phyloP scores from a whole-genome alignment of 2,113 vertebrate species.

The Sprattus sprattus region DNA sequence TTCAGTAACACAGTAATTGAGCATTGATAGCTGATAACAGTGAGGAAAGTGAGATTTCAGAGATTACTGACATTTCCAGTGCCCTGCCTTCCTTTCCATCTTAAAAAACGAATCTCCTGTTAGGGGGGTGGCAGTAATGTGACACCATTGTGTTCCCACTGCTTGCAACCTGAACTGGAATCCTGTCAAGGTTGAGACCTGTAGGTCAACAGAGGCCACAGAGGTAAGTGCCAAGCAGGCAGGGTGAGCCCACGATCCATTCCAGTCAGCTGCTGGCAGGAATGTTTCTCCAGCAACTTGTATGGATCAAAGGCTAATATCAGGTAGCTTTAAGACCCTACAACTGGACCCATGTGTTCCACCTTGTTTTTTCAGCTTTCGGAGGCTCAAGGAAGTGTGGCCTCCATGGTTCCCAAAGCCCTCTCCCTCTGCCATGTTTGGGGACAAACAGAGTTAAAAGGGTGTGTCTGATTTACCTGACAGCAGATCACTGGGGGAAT shows the following conservation, averaged over 20 bases:
- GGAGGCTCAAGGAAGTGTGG: slow-evolving; percentile 35
- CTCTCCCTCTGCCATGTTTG: slow-evolving; percentile 33
- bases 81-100: slow-evolving; percentile 37
- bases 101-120: slow-evolving; percentile 43
- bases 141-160: slow-evolving; percentile 53
- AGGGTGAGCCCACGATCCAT: slow-evolving; percentile 29
- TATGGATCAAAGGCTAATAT: slow-evolving; percentile 58
- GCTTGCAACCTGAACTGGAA: slow-evolving; percentile 60
- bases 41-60: neutral
- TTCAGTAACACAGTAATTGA: neutral
- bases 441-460: slow-evolving; percentile 52
- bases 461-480: slow-evolving; percentile 46
- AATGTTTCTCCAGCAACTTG: slow-evolving; percentile 52
- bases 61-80: slow-evolving; percentile 40
- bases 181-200: slow-evolving; percentile 56
- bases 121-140: slow-evolving; percentile 50
- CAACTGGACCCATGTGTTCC: slow-evolving; percentile 38
- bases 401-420: slow-evolving; percentile 29
- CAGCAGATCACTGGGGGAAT: slow-evolving; percentile 45
- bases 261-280: neutral
- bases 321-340: slow-evolving; percentile 51
- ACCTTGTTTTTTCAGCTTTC: slow-evolving; percentile 37
- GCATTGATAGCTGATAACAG: neutral
- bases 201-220: slow-evolving; percentile 55
- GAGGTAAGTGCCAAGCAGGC: slow-evolving; percentile 49